Conservation (phyloP, 2,113 vertebrate genomes). For the Leptocoma aspasia region DNA sequence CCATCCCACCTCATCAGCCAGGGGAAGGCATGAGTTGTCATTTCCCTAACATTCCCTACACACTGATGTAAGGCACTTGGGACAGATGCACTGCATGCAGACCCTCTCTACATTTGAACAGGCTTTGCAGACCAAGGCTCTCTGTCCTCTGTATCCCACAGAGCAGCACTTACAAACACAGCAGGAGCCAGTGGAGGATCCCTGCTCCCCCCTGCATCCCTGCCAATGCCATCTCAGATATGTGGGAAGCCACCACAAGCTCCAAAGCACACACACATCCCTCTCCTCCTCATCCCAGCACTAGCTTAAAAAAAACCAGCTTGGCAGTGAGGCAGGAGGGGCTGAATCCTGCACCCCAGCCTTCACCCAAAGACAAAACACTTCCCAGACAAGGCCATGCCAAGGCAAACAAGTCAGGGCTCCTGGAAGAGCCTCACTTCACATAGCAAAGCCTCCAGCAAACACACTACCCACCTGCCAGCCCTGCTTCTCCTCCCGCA, state of each 20-base stretch:
- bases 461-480: not conserved
- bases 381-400: not conserved
- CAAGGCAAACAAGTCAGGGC: constrained; percentile 11
- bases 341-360: not conserved
- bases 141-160: not conserved
- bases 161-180: not conserved
- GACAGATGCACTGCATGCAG: not conserved
- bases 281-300: not conserved
- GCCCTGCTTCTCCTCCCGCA: not conserved
- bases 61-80: not conserved
- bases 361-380: not conserved
- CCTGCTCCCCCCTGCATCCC: not conserved
- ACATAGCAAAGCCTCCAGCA: constrained; percentile 9
- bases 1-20: not conserved
- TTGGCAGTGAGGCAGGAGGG: not conserved
- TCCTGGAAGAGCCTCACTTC: not conserved
- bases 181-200: not conserved
- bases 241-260: rapidly evolving
- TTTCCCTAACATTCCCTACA: not conserved
- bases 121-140: not conserved
- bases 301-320: not conserved
- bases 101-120: not conserved
- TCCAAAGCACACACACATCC: not conserved
- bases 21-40: not conserved
- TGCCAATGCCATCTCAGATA: not conserved